A percentile compares a stretch with the other conserved stretches of the same genome.
Conservation (phyloP, 2,888 invertebrate genomes). For the Rotaria socialis region DNA sequence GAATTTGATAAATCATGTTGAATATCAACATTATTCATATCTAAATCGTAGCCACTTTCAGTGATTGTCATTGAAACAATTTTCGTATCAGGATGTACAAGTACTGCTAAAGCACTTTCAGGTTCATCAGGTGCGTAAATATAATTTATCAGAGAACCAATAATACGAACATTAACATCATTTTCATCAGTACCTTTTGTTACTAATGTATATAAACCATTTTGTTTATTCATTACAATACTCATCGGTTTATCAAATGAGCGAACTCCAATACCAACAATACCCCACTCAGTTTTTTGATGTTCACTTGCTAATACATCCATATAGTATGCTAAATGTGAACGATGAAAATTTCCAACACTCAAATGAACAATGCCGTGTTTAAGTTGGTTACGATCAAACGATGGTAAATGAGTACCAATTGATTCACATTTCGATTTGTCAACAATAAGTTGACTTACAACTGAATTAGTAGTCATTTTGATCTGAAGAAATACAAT, state of each 20-base stretch:
- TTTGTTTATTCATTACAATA: conserved; percentile 24
- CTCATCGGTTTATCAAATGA: conserved; percentile 39
- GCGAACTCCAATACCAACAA: conserved; percentile 42
- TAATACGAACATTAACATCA: conserved; percentile 27
- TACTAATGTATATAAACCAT: conserved; percentile 42
- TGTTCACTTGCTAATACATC: conserved; percentile 19
- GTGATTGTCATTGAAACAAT: conserved; percentile 46
- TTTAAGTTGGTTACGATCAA: conserved; percentile 14
- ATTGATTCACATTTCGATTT: neutral
- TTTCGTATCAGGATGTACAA: conserved; percentile 12
- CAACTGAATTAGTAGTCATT: neutral
- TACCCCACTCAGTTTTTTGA: conserved; percentile 37
- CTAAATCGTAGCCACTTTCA: conserved; percentile 41
- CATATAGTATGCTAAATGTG: conserved; percentile 43
- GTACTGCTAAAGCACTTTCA: neutral
- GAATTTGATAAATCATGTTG: conserved; percentile 43
- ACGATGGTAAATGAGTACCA: neutral
- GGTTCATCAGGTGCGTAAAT: conserved; percentile 18
- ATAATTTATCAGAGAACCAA: neutral
- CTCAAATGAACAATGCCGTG: conserved; percentile 41
- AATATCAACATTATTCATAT: conserved; percentile 40
- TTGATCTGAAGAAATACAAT: neutral
- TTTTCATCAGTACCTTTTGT: neutral
- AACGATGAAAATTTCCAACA: conserved; percentile 44
- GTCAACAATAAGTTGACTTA: neutral